These are phyloP conservation scores for Clepsis dumicolana DNA, from an alignment of 2,888 invertebrate genomes.

Conservation along the genomic window DNA sequence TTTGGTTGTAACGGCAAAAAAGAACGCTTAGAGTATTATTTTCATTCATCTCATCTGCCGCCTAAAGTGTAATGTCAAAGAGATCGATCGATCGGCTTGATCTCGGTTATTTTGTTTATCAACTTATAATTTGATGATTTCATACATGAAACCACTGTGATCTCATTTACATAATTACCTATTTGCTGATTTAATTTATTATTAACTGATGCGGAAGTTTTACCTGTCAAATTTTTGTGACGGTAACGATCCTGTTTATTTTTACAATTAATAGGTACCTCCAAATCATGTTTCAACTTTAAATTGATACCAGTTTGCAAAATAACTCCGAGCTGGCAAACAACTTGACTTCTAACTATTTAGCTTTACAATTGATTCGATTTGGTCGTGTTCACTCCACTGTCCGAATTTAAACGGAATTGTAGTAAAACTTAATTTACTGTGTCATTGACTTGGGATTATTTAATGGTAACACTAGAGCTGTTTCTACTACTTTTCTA, in stretches of 20 bases:
- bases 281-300: slow-evolving; percentile 17
- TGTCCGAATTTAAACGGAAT: slow-evolving; percentile 15
- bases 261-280: not conserved
- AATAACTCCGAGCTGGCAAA: slow-evolving; percentile 4
- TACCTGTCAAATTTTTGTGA: not conserved
- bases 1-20: not conserved
- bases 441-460: slow-evolving; percentile 19
- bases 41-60: not conserved
- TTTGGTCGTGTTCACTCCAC: slow-evolving; percentile 25
- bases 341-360: slow-evolving; percentile 15
- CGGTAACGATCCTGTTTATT: slow-evolving; percentile 23
- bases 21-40: not conserved
- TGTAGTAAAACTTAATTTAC: slow-evolving; percentile 23
- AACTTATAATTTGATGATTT: not conserved
- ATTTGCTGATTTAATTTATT: slow-evolving; percentile 9
- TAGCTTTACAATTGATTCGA: slow-evolving; percentile 17
- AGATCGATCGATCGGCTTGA: not conserved
- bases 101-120: not conserved
- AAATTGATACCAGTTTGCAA: slow-evolving; percentile 19
- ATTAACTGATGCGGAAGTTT: slow-evolving; percentile 3
- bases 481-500: slow-evolving; percentile 6
- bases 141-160: slow-evolving; percentile 1
- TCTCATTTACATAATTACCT: slow-evolving; percentile 17
- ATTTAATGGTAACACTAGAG: slow-evolving; percentile 13
- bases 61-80: not conserved